These are phyloP conservation scores for Pectinophora gossypiella DNA, from an alignment of 1,140 invertebrate genomes.

Conservation along the genomic window DNA sequence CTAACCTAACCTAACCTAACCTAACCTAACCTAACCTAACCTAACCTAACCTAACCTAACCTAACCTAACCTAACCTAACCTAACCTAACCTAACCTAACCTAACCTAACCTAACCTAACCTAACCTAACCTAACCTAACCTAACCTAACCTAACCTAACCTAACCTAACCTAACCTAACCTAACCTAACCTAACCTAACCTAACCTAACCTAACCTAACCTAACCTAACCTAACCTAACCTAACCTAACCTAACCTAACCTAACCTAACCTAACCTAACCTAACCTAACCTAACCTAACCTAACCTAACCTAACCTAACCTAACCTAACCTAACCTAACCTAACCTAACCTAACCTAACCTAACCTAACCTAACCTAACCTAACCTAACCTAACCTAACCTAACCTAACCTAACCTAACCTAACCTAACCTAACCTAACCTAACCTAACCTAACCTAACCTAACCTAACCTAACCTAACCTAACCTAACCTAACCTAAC, in stretches of 20 bases:
- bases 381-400: slow-evolving; percentile 15
- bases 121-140: slow-evolving; percentile 12
- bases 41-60: slow-evolving; percentile 40
- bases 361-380: slow-evolving; percentile 13
- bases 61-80: slow-evolving; percentile 40
- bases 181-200: slow-evolving; percentile 16
- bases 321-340: slow-evolving; percentile 11
- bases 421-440: slow-evolving; percentile 7
- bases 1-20: slow-evolving; percentile 38
- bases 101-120: background rate
- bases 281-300: slow-evolving; percentile 24
- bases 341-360: slow-evolving; percentile 14
- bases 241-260: slow-evolving; percentile 37
- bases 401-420: slow-evolving; percentile 13
- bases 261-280: slow-evolving; percentile 22
- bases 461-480: slow-evolving; percentile 17
- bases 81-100: slow-evolving; percentile 37
- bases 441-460: slow-evolving; percentile 12
- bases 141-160: slow-evolving; percentile 26
- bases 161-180: slow-evolving; percentile 17
- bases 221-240: slow-evolving; percentile 51
- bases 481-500: slow-evolving; percentile 21
- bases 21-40: slow-evolving; percentile 43
- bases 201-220: slow-evolving; percentile 3
- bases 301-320: slow-evolving; percentile 19